Percentiles rank a stretch among this genome's conserved stretches.
These are phyloP conservation scores for Drosophila bocki DNA, from an alignment of 1,140 invertebrate species.

Conservation along the genomic window DNA sequence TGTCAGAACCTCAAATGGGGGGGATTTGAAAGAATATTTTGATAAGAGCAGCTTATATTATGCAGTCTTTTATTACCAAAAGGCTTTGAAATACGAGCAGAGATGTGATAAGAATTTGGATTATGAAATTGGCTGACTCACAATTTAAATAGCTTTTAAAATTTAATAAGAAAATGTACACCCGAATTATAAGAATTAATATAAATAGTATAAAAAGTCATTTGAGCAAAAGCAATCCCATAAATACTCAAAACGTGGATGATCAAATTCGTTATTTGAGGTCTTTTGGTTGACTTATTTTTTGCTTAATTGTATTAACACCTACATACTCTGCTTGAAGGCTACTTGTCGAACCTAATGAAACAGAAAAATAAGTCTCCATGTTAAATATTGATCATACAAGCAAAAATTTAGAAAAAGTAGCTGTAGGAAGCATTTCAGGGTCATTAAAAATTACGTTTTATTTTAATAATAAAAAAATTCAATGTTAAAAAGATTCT, in stretches of 20 bases:
- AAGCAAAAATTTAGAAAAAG: not conserved
- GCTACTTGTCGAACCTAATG: not conserved
- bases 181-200: not conserved
- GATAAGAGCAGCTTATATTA: slow-evolving; percentile 12
- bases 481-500: not conserved
- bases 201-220: not conserved
- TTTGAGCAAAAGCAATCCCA: not conserved
- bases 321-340: slow-evolving; percentile 10
- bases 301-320: slow-evolving; percentile 9
- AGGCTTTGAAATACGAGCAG: not conserved
- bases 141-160: not conserved
- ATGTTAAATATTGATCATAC: slow-evolving; percentile 1
- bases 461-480: not conserved
- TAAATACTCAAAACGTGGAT: not conserved
- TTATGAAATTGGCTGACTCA: slow-evolving; percentile 1
- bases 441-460: slow-evolving; percentile 2
- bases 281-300: slow-evolving; percentile 8
- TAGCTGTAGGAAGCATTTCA: not conserved
- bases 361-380: not conserved
- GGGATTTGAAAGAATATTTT: slow-evolving; percentile 10
- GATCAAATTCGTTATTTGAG: not conserved
- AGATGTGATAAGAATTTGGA: not conserved
- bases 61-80: not conserved
- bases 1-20: not conserved
- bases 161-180: not conserved